phyloP scores from a whole-genome alignment of 2,888 invertebrate genomes.

The Actias luna region DNA sequence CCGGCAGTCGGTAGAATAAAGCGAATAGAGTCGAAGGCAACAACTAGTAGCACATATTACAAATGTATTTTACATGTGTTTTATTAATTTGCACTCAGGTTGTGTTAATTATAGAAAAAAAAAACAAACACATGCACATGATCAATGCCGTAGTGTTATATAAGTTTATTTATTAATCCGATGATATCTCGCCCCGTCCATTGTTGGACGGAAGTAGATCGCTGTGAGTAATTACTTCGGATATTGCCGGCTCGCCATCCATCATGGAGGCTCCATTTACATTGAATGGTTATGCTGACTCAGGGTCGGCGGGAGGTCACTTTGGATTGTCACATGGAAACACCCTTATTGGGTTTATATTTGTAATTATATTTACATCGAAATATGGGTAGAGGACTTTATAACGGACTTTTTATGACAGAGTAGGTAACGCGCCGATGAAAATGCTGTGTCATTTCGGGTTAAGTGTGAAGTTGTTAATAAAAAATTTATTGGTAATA shows the following conservation, averaged over 20 bases:
- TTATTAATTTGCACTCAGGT: too few relatives aligned
- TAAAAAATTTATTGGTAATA: not conserved
- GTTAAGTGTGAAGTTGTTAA: not conserved
- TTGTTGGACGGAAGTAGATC: conserved; percentile 28
- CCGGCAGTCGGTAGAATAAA: too few relatives aligned
- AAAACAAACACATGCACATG: too few relatives aligned
- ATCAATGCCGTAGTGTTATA: too few relatives aligned
- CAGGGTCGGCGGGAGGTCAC: conserved; percentile 22
- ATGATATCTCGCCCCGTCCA: conserved; percentile 3
- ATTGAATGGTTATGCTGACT: conserved; percentile 27
- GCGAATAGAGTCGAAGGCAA: too few relatives aligned
- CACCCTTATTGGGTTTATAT: conserved; percentile 10
- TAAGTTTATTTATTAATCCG: conserved; percentile 8
- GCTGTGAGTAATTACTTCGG: conserved; percentile 30
- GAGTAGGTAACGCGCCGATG: not conserved
- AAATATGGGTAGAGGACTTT: conserved; percentile 6
- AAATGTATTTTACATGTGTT: too few relatives aligned
- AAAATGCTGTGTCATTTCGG: not conserved
- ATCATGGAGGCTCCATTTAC: conserved; percentile 25
- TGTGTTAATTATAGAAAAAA: too few relatives aligned
- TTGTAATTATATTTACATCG: conserved; percentile 9
- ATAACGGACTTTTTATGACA: not conserved
- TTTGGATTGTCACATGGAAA: conserved; percentile 14
- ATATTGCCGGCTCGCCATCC: conserved; percentile 26
- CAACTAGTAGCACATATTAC: too few relatives aligned